phyloP scores from a whole-genome alignment of 1,140 invertebrate species.

The Ridgeia piscesae region DNA sequence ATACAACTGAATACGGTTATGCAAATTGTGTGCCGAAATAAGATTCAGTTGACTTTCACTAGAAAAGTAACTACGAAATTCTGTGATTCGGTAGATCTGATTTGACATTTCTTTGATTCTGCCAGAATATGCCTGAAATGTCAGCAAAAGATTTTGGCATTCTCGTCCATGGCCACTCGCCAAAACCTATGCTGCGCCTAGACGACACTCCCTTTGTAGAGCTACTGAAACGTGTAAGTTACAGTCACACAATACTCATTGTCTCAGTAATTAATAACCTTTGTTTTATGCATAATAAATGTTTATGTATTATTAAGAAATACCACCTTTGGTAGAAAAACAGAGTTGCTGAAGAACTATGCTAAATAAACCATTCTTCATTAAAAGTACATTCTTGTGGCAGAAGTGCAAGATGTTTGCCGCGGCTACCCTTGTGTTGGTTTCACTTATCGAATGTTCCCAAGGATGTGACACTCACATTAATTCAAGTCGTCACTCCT shows the following conservation, averaged over 20 bases:
- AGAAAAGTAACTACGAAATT: not conserved
- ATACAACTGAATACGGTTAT: not conserved
- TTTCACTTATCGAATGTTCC: not conserved
- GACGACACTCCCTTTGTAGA: not conserved
- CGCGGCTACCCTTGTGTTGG: too few relatives aligned
- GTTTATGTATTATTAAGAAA: too few relatives aligned
- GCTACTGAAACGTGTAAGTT: not conserved
- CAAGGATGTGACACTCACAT: not conserved
- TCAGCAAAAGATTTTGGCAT: not conserved
- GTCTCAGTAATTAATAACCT: too few relatives aligned
- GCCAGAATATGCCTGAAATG: not conserved
- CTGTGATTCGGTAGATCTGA: not conserved
- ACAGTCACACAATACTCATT: too few relatives aligned
- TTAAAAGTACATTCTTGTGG: not conserved
- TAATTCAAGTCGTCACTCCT: too few relatives aligned
- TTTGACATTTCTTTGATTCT: not conserved
- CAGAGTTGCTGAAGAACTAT: not conserved
- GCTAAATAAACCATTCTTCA: not conserved
- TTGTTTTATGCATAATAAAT: too few relatives aligned
- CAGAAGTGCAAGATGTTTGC: not conserved
- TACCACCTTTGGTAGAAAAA: not conserved
- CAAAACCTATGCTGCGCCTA: not conserved
- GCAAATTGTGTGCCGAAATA: not conserved
- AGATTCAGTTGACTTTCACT: not conserved
- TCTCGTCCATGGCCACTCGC: not conserved